Base-by-base conservation (phyloP, 2,888 invertebrate genomes). In the Cryptosula pallasiana region DNA sequence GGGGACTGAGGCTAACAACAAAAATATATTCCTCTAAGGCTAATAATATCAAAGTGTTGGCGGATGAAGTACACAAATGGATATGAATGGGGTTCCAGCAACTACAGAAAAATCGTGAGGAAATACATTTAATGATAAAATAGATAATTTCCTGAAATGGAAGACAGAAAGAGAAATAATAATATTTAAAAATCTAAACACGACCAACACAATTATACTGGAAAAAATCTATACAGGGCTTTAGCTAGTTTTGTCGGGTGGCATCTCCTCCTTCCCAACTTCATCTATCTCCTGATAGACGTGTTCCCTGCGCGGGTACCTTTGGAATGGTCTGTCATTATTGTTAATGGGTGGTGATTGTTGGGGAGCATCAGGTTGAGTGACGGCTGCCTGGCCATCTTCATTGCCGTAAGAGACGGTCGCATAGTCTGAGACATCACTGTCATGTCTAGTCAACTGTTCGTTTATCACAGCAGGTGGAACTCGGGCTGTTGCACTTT, bases 201-300 rank as follows among this genome's bases (percentile, higher is more conserved):
- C n/a, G n/a, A n/a, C n/a, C n/a, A n/a, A n/a, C n/a, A n/a, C n/a
- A n/a, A n/a, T n/a, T n/a, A n/a, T n/a, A n/a, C n/a, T n/a, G 20
- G 20, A 45, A 45, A 45, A 20, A 20, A 45, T 45, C 5, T 45
- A 45, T 45, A 20, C 45, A 20, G 20, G 20, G 45, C 45, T 45
- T n/a, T 45, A 63, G 27, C 32, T 63, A 9, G 25, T 34, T 32
- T 63, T 63, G 32, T 63, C 34, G 5, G 63, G 63, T 32, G 63
- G 63, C 5, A 5, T 27, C 1, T 27, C 9, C 32, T 63, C 63
- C n/a, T 63, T 27, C 2, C 34, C 9, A 2, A 63, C 63, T n/a
- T 63, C 63, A 34, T 63, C 63, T 29, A 63, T 63, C 32, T 63
- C 63, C 63, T 63, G 63, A 34, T 63, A 63, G 5, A 63, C 9